Base-by-base conservation (phyloP, 2,888 invertebrate genomes). In the Protula sp. region DNA sequence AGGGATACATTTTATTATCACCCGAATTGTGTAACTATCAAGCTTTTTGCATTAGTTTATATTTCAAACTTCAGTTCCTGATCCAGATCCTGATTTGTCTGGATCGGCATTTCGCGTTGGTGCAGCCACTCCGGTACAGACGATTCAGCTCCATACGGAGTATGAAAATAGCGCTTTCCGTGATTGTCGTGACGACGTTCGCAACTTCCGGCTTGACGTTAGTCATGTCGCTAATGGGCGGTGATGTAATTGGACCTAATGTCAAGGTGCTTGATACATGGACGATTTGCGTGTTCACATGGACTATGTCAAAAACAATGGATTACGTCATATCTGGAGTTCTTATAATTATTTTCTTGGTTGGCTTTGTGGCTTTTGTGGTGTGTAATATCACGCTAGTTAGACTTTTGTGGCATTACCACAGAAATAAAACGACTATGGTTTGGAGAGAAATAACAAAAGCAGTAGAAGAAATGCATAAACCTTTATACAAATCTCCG, bases 91-190 rank as follows among this genome's bases (percentile, higher is more conserved):
- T 55, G n/a, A 64, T 64, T 3, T 57, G 61, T 2, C 27, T 58
- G 26, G 65, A 65, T 54, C 28, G 65, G 19, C 57, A 63, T 48
- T 38, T 63, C 31, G 65, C 65, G 1, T 28, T 65, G 38, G 57
- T 64, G 19, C 30, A 55, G 26, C 65, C 65, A 2, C 60, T 65
- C 22, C 47, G 47, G 30, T 64, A 65, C 54, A 57, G 28, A 28
- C 5, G 24, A 19, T 53, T 47, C 48, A 57, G 47, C 30, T 60
- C 60, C 14, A 22, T 47, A n/a, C 28, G 47, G 22, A 52, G 29
- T 22, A 24, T 53, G 27, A 60, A 47, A 47, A 22, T 55, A 30
- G 26, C 30, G 9, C 30, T 60, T 22, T 19, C 24, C 19, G 22
- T 24, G 28, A 29, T 38, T 4, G 26, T 57, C 19, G 9, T 50